Conservation (phyloP, 2,888 invertebrate genomes). For the Drosophila multiciliata region DNA sequence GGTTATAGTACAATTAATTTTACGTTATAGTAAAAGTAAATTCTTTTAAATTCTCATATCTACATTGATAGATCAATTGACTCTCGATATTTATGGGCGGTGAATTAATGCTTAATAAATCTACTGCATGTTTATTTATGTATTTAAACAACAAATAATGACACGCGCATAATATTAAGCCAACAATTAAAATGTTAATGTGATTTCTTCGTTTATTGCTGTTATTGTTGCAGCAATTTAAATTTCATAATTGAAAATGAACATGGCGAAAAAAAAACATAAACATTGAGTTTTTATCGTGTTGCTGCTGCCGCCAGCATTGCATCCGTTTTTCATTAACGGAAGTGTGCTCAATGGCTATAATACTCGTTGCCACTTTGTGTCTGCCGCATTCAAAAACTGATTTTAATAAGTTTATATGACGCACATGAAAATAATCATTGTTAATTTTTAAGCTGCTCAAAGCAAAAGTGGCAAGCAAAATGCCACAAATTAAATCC, state of each 20-base stretch:
- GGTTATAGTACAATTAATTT: too few species aligned
- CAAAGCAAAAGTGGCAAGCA: conserved; percentile 40
- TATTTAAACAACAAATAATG: not conserved
- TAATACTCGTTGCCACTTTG: conserved; percentile 1
- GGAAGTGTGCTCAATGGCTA: conserved; percentile 44
- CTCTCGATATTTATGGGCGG: not conserved
- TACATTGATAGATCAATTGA: not conserved
- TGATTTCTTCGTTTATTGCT: conserved; percentile 28
- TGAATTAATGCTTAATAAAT: conserved; percentile 17
- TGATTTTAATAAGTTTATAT: conserved; percentile 65
- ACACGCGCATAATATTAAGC: conserved; percentile 26
- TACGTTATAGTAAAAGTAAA: not conserved
- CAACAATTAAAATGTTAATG: conserved; percentile 26
- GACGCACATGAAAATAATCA: conserved; percentile 58
- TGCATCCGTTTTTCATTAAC: conserved; percentile 58
- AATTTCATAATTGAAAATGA: conserved; percentile 61
- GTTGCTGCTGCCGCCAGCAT: conserved; percentile 12
- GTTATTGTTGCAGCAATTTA: conserved; percentile 48
- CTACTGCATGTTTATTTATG: conserved; percentile 19
- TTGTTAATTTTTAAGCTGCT: conserved; percentile 58
- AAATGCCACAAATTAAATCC: conserved; percentile 68
- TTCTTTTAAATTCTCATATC: not conserved
- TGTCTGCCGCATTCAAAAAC: not conserved
- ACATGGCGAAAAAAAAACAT: conserved; percentile 11
- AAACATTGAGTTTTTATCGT: conserved; percentile 4